A percentile compares a stretch with the other conserved stretches of the same genome.
phyloP scores from a whole-genome alignment of 2,888 invertebrate genomes.

The Leptarthrus brevirostris region DNA sequence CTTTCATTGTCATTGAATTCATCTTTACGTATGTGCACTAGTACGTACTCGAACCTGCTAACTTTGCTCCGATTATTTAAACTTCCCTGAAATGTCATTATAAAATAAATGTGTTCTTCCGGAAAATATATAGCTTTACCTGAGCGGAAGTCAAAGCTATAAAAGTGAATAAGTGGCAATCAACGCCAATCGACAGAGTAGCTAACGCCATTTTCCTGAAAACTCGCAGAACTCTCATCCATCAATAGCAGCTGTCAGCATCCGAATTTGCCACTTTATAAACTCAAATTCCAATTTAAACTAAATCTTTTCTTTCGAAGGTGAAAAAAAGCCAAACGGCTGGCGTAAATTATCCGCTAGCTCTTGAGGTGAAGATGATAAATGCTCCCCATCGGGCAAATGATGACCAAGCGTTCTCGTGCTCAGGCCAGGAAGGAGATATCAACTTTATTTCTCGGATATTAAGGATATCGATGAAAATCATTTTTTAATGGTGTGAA shows the following conservation, averaged over 20 bases:
- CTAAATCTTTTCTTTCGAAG: constrained; percentile 13
- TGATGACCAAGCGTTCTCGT: constrained; percentile 26
- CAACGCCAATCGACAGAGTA: constrained; percentile 29
- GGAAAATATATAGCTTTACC: too few species aligned
- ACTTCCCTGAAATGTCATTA: too few species aligned
- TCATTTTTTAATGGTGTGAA: constrained; percentile 38
- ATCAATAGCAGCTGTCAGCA: constrained; percentile 29
- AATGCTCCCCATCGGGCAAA: constrained; percentile 36
- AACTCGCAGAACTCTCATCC: constrained; percentile 9
- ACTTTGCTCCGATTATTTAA: too few species aligned
- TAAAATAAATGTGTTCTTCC: too few species aligned
- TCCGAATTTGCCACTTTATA: constrained; percentile 39
- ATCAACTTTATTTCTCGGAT: not conserved
- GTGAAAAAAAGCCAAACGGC: not conserved
- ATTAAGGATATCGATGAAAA: constrained; percentile 32
- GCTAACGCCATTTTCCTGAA: constrained; percentile 1
- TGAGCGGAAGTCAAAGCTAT: constrained; percentile 26
- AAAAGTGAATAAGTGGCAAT: constrained; percentile 40
- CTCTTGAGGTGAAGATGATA: constrained; percentile 26
- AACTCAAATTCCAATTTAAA: constrained; percentile 44
- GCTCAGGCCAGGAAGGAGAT: constrained; percentile 1
- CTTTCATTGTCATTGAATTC: too few species aligned
- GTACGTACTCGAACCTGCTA: too few species aligned
- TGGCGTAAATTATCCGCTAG: constrained; percentile 31
- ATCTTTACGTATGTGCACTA: too few species aligned